Evolutionary conservation across 2,888 invertebrate species (phyloP).

Genomic region (Agrochola circellaris): DNA sequence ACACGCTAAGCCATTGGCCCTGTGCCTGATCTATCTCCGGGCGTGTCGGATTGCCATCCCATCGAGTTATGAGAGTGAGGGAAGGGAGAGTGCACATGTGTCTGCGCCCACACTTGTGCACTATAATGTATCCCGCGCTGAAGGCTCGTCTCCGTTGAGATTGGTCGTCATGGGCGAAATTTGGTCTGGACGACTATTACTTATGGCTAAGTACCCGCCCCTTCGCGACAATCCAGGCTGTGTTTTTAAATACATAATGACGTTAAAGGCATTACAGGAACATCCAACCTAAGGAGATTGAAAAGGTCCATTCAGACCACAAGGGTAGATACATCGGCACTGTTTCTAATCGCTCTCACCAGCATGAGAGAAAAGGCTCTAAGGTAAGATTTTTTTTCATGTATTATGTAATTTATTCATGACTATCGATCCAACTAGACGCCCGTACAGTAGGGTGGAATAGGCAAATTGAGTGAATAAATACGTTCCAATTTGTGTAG

Average conservation of each 20-base stretch:
- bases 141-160: too few species aligned
- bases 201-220: too few species aligned
- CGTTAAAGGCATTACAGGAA: slow-evolving; percentile 71
- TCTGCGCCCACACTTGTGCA: too few species aligned
- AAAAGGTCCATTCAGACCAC: slow-evolving; percentile 75
- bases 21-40: too few species aligned
- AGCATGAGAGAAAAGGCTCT: slow-evolving; percentile 17
- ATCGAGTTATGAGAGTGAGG: too few species aligned
- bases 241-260: slow-evolving; percentile 1
- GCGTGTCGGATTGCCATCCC: too few species aligned
- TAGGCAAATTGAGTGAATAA: not conserved
- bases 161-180: too few species aligned
- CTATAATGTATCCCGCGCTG: too few species aligned
- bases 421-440: not conserved
- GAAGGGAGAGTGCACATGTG: too few species aligned
- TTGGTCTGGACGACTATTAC: too few species aligned
- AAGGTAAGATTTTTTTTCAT: slow-evolving; percentile 56
- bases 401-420: not conserved
- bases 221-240: not conserved
- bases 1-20: too few species aligned
- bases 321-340: slow-evolving; percentile 80
- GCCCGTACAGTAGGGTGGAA: not conserved
- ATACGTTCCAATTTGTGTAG: not conserved
- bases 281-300: slow-evolving; percentile 62
- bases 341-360: slow-evolving; percentile 34